Base-by-base conservation (phyloP, 2,113 vertebrate species). In the Theropithecus gelada region DNA sequence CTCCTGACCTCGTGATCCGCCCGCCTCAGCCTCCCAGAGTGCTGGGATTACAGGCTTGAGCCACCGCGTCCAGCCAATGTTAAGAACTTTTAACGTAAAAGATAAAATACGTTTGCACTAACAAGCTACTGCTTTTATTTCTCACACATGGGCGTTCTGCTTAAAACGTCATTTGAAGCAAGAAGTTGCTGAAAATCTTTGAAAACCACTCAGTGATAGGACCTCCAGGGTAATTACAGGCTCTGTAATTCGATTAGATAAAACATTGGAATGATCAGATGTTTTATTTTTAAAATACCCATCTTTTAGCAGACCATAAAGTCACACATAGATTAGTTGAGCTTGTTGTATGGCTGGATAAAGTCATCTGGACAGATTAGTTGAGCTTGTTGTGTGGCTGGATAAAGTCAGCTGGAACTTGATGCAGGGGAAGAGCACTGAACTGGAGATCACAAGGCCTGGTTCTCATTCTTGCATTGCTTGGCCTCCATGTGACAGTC, bases 201-300 rank as follows among this genome's bases (percentile, higher is more conserved):
- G 91, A 96, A 88, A 95, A 97, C 38, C 35, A 45, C 22, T 75
- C 40, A 75, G 5, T 55, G 88, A 61, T 85, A 43, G 22, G n/a
- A 85, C 43, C 64, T 88, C 78, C 1, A 8, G 52, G 68, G 72
- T 50, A 50, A 50, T 14, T 50, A 50, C 48, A 50, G 17, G 50
- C 38, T 94, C 72, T 57, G 45, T 91, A 78, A 95, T 84, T 88
- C 64, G 68, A 45, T 43, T 57, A 76, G 78, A 80, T 73, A 68
- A 93, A 96, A 83, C 13, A 45, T 9, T 45, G 32, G 50, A 68
- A 35, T 80, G 78, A 88, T 94, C 76, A 70, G n/a, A 91, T 81
- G 93, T 93, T 95, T 96, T 59, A n/a, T 57, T 96, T 92, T 84
- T 61, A 30, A 91, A 95, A 88, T 68, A 57, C 43, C 27, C 22